A percentile compares a stretch with the other conserved stretches of the same genome.
Evolutionary conservation across 1,140 invertebrate species (phyloP).

Genomic region (Drosophila navojoa): DNA sequence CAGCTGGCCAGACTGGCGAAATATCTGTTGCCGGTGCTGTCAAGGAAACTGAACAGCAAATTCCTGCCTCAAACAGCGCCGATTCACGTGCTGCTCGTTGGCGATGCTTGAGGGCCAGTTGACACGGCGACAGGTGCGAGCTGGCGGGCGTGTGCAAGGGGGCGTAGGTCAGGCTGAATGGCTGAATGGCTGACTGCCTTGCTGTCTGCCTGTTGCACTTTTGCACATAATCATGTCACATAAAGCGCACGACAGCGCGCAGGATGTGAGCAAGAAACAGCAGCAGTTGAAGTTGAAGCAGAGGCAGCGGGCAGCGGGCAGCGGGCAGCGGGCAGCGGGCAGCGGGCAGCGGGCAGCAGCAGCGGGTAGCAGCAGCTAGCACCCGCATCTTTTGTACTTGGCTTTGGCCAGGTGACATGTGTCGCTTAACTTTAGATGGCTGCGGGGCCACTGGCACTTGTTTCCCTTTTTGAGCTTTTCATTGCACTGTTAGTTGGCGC

Average conservation of each 20-base stretch:
- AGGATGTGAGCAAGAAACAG: constrained; percentile 61
- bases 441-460: constrained; percentile 33
- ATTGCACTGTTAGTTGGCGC: background rate
- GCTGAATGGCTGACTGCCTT: background rate
- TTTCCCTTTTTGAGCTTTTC: constrained; percentile 22
- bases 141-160: background rate
- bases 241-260: constrained; percentile 65
- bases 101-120: constrained; percentile 64
- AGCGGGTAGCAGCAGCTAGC: background rate
- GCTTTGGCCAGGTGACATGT: constrained; percentile 63
- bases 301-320: no score
- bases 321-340: no score
- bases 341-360: background rate
- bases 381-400: constrained; percentile 27
- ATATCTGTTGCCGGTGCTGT: constrained; percentile 41
- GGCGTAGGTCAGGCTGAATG: constrained; percentile 29
- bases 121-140: constrained; percentile 38
- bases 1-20: constrained; percentile 10
- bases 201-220: constrained; percentile 69
- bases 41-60: constrained; percentile 55
- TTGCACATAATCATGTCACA: constrained; percentile 79
- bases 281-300: background rate
- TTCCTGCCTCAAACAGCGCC: constrained; percentile 12
- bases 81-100: constrained; percentile 30
- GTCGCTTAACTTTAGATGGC: constrained; percentile 77